These are phyloP conservation scores for Pachyramphus minor DNA, from an alignment of 2,113 vertebrate genomes.

Conservation along the genomic window DNA sequence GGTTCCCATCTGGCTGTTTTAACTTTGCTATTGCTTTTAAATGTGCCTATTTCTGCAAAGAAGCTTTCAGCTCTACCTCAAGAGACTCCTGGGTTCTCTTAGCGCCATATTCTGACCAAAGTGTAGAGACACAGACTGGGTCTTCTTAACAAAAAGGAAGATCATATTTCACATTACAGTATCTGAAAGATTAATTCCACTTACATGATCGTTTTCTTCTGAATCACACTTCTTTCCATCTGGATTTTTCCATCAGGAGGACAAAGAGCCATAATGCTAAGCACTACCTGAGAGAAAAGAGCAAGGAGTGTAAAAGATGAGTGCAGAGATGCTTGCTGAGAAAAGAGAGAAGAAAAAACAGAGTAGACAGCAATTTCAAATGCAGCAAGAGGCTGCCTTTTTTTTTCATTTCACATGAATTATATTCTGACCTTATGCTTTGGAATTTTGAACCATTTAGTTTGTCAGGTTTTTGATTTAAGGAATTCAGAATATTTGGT, in stretches of 20 bases:
- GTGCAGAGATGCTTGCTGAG: neutral
- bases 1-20: constrained; percentile 67
- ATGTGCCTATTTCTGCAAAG: constrained; percentile 31
- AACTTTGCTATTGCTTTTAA: constrained; percentile 65
- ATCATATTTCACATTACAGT: constrained; percentile 43
- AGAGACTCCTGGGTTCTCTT: constrained; percentile 27
- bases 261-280: constrained; percentile 33
- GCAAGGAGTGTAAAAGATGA: neutral
- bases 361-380: neutral
- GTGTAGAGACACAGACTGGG: neutral
- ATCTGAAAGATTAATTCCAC: constrained; percentile 46
- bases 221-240: constrained; percentile 39
- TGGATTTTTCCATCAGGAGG: constrained; percentile 46
- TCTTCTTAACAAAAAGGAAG: constrained; percentile 43
- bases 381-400: neutral
- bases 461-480: neutral
- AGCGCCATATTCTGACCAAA: neutral
- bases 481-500: neutral
- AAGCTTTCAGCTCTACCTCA: constrained; percentile 44
- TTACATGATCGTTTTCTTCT: constrained; percentile 21
- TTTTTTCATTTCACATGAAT: neutral
- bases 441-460: neutral
- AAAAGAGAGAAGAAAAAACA: neutral
- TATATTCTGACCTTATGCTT: neutral
- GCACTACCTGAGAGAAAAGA: constrained; percentile 5